Conservation (phyloP, 2,113 vertebrate species). For the Gambusia holbrooki region DNA sequence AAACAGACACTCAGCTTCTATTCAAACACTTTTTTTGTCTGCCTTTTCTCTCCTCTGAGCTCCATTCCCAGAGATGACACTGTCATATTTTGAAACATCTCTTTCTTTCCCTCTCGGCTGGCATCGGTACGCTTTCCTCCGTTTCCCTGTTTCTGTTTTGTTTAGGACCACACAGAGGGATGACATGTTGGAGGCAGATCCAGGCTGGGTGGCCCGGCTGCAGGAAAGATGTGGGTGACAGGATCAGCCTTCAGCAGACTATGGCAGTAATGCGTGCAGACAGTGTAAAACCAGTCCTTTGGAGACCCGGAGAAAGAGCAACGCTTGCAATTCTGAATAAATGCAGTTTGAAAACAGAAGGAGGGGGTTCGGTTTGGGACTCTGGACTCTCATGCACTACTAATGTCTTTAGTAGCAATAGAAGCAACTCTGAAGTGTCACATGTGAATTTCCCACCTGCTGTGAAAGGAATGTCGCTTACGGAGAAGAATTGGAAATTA, state of each 20-base stretch:
- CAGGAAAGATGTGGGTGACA: constrained; percentile 79
- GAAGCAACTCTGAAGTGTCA: constrained; percentile 46
- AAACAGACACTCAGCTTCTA: constrained; percentile 23
- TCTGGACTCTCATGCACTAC: constrained; percentile 62
- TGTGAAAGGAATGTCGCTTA: not conserved
- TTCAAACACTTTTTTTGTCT: constrained; percentile 14
- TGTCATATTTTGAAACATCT: constrained; percentile 83
- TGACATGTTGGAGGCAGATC: constrained; percentile 80
- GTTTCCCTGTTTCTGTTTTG: constrained; percentile 79
- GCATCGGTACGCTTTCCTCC: constrained; percentile 71
- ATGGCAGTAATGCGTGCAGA: constrained; percentile 82
- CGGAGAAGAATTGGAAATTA: not conserved
- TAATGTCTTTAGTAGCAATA: constrained; percentile 67
- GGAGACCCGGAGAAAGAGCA: constrained; percentile 77
- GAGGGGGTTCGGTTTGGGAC: constrained; percentile 61
- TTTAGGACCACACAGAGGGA: constrained; percentile 84
- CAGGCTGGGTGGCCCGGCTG: constrained; percentile 83
- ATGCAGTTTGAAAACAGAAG: constrained; percentile 59
- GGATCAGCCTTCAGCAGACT: constrained; percentile 80
- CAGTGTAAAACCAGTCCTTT: constrained; percentile 82
- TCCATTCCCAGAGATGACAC: constrained; percentile 76
- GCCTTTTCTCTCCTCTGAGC: constrained; percentile 21
- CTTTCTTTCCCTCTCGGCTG: constrained; percentile 80
- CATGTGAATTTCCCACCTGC: constrained; percentile 31
- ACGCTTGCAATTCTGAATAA: constrained; percentile 77